A percentile compares a stretch with the other conserved stretches of the same genome.
Conservation (phyloP, 2,797 vertebrate species). For the Novumbra hubbsi region DNA sequence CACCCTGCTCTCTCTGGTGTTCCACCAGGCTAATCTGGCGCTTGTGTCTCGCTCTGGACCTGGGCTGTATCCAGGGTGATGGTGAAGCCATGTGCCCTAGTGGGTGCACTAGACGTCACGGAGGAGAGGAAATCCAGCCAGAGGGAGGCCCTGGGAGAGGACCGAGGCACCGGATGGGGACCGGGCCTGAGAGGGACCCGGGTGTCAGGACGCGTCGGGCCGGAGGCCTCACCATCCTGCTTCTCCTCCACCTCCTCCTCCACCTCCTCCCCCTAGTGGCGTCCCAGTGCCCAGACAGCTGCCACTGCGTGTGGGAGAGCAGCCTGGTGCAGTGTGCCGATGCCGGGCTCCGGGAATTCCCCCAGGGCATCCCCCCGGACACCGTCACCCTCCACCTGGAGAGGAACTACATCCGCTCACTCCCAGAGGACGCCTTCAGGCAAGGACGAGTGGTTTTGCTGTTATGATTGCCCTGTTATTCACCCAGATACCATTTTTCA, state of each 20-base stretch:
- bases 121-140: slow-evolving; percentile 35
- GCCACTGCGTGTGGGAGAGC: slow-evolving; percentile 69
- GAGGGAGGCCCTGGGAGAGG: slow-evolving; percentile 29
- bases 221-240: slow-evolving; percentile 3
- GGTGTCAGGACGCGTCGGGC: background rate
- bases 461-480: background rate
- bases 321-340: slow-evolving; percentile 72
- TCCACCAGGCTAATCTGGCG: background rate
- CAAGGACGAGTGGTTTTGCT: background rate
- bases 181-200: background rate
- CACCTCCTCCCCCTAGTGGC: slow-evolving; percentile 20
- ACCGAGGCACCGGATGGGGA: slow-evolving; percentile 5
- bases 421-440: slow-evolving; percentile 70
- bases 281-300: slow-evolving; percentile 58
- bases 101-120: slow-evolving; percentile 51
- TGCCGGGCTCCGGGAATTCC: slow-evolving; percentile 70
- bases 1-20: background rate
- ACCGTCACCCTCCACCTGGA: slow-evolving; percentile 75
- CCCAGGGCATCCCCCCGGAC: slow-evolving; percentile 69
- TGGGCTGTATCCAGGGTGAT: slow-evolving; percentile 61
- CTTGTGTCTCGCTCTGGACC: slow-evolving; percentile 16
- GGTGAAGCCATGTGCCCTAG: slow-evolving; percentile 68
- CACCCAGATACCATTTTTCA: background rate
- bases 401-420: slow-evolving; percentile 73
- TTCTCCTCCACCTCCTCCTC: slow-evolving; percentile 41